phyloP scores from a whole-genome alignment of 2,113 vertebrate species.

The Seriola rivoliana region DNA sequence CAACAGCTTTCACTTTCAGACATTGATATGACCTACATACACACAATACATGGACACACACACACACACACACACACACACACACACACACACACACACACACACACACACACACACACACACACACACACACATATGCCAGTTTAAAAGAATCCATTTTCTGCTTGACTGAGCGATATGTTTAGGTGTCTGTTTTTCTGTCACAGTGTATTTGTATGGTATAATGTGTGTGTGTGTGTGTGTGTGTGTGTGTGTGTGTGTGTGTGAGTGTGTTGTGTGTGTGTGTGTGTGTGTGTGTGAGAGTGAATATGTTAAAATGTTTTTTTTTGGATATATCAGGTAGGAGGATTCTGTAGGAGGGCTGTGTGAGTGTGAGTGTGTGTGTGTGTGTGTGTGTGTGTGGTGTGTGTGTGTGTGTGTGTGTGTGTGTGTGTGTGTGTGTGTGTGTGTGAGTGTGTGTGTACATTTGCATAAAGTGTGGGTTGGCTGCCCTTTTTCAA shows the following conservation, averaged over 20 bases:
- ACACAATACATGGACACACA: conserved; percentile 19
- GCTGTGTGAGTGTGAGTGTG: conserved; percentile 14
- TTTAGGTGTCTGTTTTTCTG: too few relatives aligned
- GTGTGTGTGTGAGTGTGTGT: not conserved
- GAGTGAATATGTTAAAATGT: not conserved
- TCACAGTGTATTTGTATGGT: too few relatives aligned
- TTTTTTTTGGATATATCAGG: conserved; percentile 10
- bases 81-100: conserved; percentile 11
- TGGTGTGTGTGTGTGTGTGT: conserved; percentile 25
- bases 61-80: conserved; percentile 17
- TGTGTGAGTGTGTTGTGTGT: too few relatives aligned
- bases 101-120: conserved; percentile 16
- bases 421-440: not conserved
- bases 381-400: not conserved
- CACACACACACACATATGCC: not conserved
- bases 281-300: too few relatives aligned
- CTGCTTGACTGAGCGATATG: too few relatives aligned
- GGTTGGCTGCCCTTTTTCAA: conserved; percentile 26
- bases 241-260: too few relatives aligned
- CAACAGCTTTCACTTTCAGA: conserved; percentile 71
- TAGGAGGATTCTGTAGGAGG: conserved; percentile 34
- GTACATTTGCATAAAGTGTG: conserved; percentile 40
- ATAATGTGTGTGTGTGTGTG: too few relatives aligned
- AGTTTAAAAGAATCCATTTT: too few relatives aligned
- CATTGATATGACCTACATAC: conserved; percentile 61